Conservation (phyloP, 1,140 invertebrate genomes). For the Ptiloglossa arizonensis region DNA sequence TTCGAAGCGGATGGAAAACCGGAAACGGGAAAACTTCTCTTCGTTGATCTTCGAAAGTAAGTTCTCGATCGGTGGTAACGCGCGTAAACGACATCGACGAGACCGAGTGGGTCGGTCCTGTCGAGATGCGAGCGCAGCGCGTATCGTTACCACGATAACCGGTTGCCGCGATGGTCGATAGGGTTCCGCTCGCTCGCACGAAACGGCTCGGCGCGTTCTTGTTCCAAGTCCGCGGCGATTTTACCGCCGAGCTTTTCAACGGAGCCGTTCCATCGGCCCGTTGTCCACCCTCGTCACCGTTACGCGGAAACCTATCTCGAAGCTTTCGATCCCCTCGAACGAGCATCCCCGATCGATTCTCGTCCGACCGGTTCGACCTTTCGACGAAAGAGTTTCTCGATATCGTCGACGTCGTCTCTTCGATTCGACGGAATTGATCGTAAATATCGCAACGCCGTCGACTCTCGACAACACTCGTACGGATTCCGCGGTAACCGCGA, state of each 20-base stretch:
- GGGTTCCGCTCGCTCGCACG: constrained; percentile 32
- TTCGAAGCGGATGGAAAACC: too few species aligned
- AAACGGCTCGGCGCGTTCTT: too few species aligned
- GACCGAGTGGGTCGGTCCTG: neutral
- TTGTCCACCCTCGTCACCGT: too few species aligned
- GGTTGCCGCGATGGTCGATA: constrained; percentile 55
- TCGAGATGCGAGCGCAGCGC: too few species aligned
- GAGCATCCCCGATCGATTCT: constrained; percentile 20
- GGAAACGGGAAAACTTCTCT: too few species aligned
- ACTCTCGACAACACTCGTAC: constrained; percentile 19
- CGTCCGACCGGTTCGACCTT: constrained; percentile 7
- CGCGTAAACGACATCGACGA: neutral
- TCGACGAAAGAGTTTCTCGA: constrained; percentile 7
- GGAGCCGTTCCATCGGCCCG: too few species aligned
- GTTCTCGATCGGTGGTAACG: too few species aligned
- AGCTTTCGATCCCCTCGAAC: neutral
- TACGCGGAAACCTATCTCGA: neutral
- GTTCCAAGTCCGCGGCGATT: too few species aligned
- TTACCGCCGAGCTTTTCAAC: too few species aligned
- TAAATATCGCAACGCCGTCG: constrained; percentile 16
- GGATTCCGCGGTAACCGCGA: constrained; percentile 15
- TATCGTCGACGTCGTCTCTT: neutral
- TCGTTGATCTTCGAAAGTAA: too few species aligned
- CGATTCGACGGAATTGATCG: constrained; percentile 21
- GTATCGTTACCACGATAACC: constrained; percentile 54